A percentile compares a stretch with the other conserved stretches of the same genome.
These are phyloP conservation scores for Andrena praecox DNA, from an alignment of 2,888 invertebrate genomes.

Conservation along the genomic window DNA sequence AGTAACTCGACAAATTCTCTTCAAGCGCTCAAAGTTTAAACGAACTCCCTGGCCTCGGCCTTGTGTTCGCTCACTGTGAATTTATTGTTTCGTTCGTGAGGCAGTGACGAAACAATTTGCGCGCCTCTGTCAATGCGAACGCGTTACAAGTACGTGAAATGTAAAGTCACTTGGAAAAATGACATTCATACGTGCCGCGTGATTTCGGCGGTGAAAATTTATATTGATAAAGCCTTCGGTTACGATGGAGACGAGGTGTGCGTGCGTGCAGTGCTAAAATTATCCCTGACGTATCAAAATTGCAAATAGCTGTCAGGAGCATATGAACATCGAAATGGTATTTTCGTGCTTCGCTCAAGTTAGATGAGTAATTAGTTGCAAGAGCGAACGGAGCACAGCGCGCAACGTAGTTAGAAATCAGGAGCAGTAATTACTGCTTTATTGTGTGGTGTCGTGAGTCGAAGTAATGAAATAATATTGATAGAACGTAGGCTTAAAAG, in stretches of 20 bases:
- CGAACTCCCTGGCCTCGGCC: no score
- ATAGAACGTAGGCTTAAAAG: background rate
- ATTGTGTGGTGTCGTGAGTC: background rate
- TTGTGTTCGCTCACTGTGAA: no score
- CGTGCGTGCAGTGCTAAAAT: slow-evolving; percentile 18
- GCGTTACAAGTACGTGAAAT: background rate
- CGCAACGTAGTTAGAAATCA: slow-evolving; percentile 14
- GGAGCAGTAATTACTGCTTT: slow-evolving; percentile 14
- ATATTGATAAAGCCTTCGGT: slow-evolving; percentile 4
- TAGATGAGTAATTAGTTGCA: slow-evolving; percentile 26
- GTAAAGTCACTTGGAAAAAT: background rate
- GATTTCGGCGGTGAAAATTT: background rate
- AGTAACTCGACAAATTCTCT: no score
- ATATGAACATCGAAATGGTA: slow-evolving; percentile 14
- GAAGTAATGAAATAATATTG: background rate
- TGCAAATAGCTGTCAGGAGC: background rate
- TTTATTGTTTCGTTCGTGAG: no score
- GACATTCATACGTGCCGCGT: background rate
- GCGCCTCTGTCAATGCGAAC: background rate
- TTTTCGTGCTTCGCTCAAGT: slow-evolving; percentile 20
- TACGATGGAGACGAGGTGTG: background rate
- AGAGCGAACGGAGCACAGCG: background rate
- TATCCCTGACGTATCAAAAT: slow-evolving; percentile 23
- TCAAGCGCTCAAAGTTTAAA: no score
- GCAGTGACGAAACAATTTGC: background rate